Evolutionary conservation across 2,797 vertebrate species (phyloP).

Genomic region (Australoheros facetus): DNA sequence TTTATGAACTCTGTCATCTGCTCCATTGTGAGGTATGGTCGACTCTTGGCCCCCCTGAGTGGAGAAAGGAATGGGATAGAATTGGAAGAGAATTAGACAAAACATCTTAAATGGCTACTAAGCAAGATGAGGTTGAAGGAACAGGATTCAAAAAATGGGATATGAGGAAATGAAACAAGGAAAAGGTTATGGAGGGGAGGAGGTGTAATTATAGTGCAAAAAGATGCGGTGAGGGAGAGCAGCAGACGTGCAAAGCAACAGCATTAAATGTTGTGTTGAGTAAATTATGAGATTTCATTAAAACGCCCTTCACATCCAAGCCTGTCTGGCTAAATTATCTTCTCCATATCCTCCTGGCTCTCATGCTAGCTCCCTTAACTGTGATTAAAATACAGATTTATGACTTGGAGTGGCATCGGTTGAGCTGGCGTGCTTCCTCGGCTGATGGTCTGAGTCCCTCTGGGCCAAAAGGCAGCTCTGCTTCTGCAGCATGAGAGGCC

Average conservation of each 20-base stretch:
- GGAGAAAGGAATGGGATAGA: neutral
- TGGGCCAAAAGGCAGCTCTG: constrained; percentile 26
- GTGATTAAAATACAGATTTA: constrained; percentile 70
- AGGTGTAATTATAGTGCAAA: constrained; percentile 44
- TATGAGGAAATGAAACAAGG: constrained; percentile 7
- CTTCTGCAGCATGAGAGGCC: neutral
- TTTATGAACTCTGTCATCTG: constrained; percentile 99
- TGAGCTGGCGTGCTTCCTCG: constrained; percentile 28
- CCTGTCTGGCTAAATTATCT: constrained; percentile 41
- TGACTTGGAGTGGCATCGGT: constrained; percentile 33
- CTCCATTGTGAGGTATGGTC: constrained; percentile 91
- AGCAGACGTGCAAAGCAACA: constrained; percentile 16
- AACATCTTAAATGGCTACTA: neutral
- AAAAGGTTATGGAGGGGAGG: constrained; percentile 2
- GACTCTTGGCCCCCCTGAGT: constrained; percentile 92
- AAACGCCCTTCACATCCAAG: constrained; percentile 57
- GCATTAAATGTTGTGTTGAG: constrained; percentile 60
- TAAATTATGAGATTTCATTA: constrained; percentile 69
- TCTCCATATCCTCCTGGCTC: constrained; percentile 46
- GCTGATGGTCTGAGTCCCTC: constrained; percentile 41
- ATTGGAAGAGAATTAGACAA: neutral
- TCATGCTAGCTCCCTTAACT: constrained; percentile 54
- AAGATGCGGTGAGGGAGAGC: constrained; percentile 24
- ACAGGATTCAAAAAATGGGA: neutral
- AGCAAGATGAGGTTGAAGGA: neutral